Base-by-base conservation (phyloP, 2,888 invertebrate genomes). In the Ptychoptera contaminata region DNA sequence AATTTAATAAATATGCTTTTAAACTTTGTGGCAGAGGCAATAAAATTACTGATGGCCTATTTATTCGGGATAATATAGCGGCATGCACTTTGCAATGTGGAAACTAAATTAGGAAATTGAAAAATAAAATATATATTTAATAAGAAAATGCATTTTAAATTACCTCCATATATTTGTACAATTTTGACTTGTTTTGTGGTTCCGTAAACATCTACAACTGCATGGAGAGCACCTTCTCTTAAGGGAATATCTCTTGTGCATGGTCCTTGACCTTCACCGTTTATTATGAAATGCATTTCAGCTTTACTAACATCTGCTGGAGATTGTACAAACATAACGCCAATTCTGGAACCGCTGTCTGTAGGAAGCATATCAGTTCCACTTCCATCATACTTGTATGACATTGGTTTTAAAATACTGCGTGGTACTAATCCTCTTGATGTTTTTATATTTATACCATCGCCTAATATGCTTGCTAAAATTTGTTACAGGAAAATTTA, bases 261-360 rank as follows among this genome's bases (percentile, higher is more conserved):
- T 1, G 90, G 83, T 0, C 93, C 93, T 59, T 88, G 86, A 58
- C 93, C 92, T 58, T 90, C 87, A 1, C 94, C 94, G 65, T 96
- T 96, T 37, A 96, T 86, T 47, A 96, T 88, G 61, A 93, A 91
- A 68, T 94, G 93, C 87, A 96, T 86, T 59, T 93, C 87, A 4
- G 91, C 93, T 54, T 76, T 67, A 47, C 78, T 74, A 48, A 74
- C 75, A 39, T 78, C 76, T 46, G 77, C 72, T 30, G 67, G 60
- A 41, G 72, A 71, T 12, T 87, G 87, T 50, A 87, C 75, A 67
- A 86, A 94, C 74, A 93, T 83, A 16, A 96, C 84, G 43, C 94
- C 67, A 43, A 66, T 65, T 10, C 66, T 59, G 12, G 66, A 64
- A 15, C 93, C 93, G 51, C 82, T 81, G 60, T 94, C 94, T 49